These are phyloP conservation scores for Asarcornis scutulata DNA, from an alignment of 2,113 vertebrate genomes.

Conservation along the genomic window DNA sequence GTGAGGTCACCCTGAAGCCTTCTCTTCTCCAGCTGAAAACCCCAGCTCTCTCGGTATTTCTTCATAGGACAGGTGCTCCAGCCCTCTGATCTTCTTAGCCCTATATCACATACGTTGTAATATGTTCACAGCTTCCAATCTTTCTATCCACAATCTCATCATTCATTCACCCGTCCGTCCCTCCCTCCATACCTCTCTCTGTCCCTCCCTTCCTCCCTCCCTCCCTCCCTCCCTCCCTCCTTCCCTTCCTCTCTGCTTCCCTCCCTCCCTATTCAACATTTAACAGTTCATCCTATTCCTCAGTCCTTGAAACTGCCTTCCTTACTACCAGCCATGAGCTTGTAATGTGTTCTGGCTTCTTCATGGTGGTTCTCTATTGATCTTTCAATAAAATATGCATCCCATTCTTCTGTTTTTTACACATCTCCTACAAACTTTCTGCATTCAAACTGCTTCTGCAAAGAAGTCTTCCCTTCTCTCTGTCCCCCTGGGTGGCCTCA, in stretches of 20 bases:
- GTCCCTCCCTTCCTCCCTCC: background rate
- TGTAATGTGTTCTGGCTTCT: background rate
- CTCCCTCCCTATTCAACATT: background rate
- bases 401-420: background rate
- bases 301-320: background rate
- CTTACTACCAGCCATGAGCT: background rate
- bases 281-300: background rate
- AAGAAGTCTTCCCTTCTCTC: background rate
- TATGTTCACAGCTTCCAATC: background rate
- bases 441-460: accelerated
- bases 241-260: too few relatives aligned
- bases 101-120: background rate
- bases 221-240: background rate
- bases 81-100: too few relatives aligned
- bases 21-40: too few relatives aligned
- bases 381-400: background rate
- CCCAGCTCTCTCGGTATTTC: too few relatives aligned
- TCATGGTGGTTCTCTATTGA: background rate
- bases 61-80: too few relatives aligned
- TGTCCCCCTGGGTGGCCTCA: too few relatives aligned
- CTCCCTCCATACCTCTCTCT: background rate
- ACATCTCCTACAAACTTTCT: background rate
- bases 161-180: background rate
- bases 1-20: too few relatives aligned
- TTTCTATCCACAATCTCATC: background rate